These are phyloP conservation scores for Epinotia bilunana DNA, from an alignment of 2,888 invertebrate species.

Conservation along the genomic window DNA sequence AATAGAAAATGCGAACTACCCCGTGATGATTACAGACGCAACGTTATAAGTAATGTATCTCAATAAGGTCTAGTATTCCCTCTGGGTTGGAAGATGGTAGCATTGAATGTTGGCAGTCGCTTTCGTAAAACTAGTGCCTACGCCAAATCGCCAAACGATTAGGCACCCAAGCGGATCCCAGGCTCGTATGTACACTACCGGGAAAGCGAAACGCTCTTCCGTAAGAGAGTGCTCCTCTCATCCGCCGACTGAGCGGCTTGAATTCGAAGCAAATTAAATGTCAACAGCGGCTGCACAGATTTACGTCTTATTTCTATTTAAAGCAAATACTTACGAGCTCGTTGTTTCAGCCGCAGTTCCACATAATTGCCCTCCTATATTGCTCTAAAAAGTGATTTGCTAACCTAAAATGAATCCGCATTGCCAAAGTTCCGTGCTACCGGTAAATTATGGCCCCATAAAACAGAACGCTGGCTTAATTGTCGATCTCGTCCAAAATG, in stretches of 20 bases:
- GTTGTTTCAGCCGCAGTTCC: neutral
- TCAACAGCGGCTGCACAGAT: slow-evolving; percentile 27
- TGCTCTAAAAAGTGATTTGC: slow-evolving; percentile 12
- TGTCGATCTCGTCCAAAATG: slow-evolving; percentile 38
- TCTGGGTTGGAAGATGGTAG: no score
- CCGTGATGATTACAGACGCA: no score
- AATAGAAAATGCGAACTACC: no score
- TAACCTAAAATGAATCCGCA: slow-evolving; percentile 29
- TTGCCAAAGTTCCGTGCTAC: slow-evolving; percentile 15
- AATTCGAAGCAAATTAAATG: slow-evolving; percentile 32
- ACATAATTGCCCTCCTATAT: neutral
- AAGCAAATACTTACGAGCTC: neutral
- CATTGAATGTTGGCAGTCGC: no score
- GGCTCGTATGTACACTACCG: no score
- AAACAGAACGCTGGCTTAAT: slow-evolving; percentile 36
- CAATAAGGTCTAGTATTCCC: no score
- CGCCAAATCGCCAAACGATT: no score
- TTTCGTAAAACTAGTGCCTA: no score
- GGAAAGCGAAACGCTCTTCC: no score
- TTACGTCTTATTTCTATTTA: slow-evolving; percentile 13
- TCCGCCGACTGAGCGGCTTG: neutral
- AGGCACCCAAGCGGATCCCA: no score
- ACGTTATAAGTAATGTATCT: no score
- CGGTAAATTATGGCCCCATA: slow-evolving; percentile 29
- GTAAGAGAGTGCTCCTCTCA: neutral